Base-by-base conservation (phyloP, 2,797 vertebrate genomes). In the Gallinago nigripennis region DNA sequence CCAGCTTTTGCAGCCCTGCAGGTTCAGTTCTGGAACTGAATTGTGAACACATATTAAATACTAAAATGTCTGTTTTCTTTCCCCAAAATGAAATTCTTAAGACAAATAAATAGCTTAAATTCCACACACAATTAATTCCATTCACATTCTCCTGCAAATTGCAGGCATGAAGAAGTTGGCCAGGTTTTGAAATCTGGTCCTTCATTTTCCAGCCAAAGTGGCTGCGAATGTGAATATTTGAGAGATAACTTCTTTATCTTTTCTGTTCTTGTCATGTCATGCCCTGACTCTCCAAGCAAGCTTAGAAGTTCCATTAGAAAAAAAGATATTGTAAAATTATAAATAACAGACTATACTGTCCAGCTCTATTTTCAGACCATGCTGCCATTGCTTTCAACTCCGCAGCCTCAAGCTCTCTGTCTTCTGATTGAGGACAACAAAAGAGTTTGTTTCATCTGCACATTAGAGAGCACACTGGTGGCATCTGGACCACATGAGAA, bases 171-270 rank as follows among this genome's bases (percentile, higher is more conserved):
- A 93, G 71, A 58, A 21, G 41, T 41, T 86, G 88, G 73, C 68
- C 81, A 92, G 75, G 69, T 94, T 97, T 90, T 85, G 71, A 96
- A 94, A 89, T 81, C 53, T 89, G 93, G 75, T 50, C 71, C 54
- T 93, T 87, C 75, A 7, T 77, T 93, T 92, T 81, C 30, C 69
- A 93, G 71, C 81, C 91, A 88, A 91, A 78, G 75, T 8, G 5
- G 24, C 54, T 77, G 69, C 60, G 56, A 91, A 93, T 72, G 58
- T 57, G 91, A 92, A 41, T 75, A 94, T 93, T 88, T 93, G 61
- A 77, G 79, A 93, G 94, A 89, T 50, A 93, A 78, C 33, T 93
- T 81, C 65, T 86, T 90, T 81, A 87, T 89, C 1, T 9, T 86
- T 82, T 61, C 68, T 95, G 33, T 39, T 87, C 72, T 78, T 93